These are phyloP conservation scores for Trichacis sp. DNA, from an alignment of 2,888 invertebrate species.

Conservation along the genomic window DNA sequence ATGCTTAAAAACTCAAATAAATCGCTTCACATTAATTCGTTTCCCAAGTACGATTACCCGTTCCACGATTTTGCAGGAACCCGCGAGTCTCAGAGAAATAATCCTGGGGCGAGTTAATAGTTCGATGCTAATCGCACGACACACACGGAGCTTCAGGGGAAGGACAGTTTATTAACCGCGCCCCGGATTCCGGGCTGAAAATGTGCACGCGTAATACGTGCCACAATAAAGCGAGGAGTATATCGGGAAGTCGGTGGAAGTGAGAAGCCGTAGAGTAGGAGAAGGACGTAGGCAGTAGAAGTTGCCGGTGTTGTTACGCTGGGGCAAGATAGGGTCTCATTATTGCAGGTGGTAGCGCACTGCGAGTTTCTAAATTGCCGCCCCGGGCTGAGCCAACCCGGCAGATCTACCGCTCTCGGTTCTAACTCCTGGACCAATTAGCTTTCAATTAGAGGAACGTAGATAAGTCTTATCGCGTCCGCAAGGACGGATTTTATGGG, in stretches of 20 bases:
- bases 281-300: conserved; percentile 29
- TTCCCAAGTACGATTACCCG: not conserved
- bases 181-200: conserved; percentile 51
- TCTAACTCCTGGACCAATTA: conserved; percentile 68
- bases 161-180: conserved; percentile 63
- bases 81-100: not conserved
- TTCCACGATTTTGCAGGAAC: not conserved
- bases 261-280: not conserved
- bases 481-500: conserved; percentile 65
- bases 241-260: conserved; percentile 13
- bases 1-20: too few relatives aligned
- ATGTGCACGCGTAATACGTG: conserved; percentile 32
- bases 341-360: conserved; percentile 52
- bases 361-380: conserved; percentile 58
- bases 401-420: conserved; percentile 40
- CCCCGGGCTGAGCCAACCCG: conserved; percentile 53
- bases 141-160: not conserved
- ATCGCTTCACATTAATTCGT: too few relatives aligned
- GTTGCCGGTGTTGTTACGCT: conserved; percentile 28
- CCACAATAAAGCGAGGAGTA: conserved; percentile 36
- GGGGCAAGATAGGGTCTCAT: conserved; percentile 59
- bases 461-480: conserved; percentile 69
- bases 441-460: conserved; percentile 66
- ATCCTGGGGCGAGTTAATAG: conserved; percentile 2
- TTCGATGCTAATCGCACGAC: not conserved